phyloP scores from a whole-genome alignment of 1,140 invertebrate species.

The Tigriopus japonicus region DNA sequence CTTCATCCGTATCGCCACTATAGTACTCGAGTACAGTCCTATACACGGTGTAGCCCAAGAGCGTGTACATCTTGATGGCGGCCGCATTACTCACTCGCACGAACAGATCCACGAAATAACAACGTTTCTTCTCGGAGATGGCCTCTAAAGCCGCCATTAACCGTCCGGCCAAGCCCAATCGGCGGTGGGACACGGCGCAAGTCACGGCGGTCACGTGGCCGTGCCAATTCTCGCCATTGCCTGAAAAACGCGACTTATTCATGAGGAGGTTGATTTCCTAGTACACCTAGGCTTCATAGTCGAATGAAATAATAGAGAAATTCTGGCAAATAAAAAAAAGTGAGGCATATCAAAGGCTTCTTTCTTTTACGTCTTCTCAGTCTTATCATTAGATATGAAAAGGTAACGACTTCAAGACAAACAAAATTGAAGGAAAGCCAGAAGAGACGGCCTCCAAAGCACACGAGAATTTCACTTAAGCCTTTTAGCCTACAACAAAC shows the following conservation, averaged over 20 bases:
- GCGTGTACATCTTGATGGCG: conserved; percentile 93
- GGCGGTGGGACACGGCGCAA: conserved; percentile 79
- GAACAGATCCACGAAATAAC: conserved; percentile 97
- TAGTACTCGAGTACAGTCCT: conserved; percentile 92
- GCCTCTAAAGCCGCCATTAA: conserved; percentile 91
- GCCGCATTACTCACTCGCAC: conserved; percentile 92
- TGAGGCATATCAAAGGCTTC: too few relatives aligned
- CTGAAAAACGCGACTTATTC: conserved; percentile 22
- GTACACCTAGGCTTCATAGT: background rate
- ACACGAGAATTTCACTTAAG: too few relatives aligned
- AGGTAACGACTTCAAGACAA: too few relatives aligned
- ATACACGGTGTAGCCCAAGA: conserved; percentile 92
- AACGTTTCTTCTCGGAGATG: conserved; percentile 84
- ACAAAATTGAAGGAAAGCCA: too few relatives aligned
- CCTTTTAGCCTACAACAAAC: too few relatives aligned
- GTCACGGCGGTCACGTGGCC: conserved; percentile 95
- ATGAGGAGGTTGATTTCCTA: background rate
- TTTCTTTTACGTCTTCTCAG: too few relatives aligned
- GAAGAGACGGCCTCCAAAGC: too few relatives aligned
- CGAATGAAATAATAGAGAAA: background rate
- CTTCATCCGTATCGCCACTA: conserved; percentile 87
- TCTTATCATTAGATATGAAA: too few relatives aligned
- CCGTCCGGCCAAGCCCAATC: conserved; percentile 71
- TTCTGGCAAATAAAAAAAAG: background rate
- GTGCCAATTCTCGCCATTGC: conserved; percentile 62